Percentiles rank a stretch among this genome's conserved stretches.
Evolutionary conservation across 2,797 vertebrate species (phyloP).

Genomic region (Gymnothorax javanicus): DNA sequence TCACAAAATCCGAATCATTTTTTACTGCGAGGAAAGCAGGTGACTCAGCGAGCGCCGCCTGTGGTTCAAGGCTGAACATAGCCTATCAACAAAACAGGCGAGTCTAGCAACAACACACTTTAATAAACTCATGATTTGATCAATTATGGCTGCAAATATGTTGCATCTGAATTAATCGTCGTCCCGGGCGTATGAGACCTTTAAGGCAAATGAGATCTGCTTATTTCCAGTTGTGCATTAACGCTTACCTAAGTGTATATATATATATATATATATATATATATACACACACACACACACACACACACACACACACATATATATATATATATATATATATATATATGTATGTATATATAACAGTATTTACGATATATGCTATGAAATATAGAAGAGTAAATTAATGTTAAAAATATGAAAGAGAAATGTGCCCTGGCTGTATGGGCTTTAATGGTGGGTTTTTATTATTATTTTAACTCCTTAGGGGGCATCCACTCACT

Average conservation of each 20-base stretch:
- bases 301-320: no score
- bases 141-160: background rate
- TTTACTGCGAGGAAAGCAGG: background rate
- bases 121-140: background rate
- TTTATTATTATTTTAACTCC: slow-evolving; percentile 9
- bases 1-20: background rate
- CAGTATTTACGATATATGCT: background rate
- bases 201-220: background rate
- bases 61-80: background rate
- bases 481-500: slow-evolving; percentile 46
- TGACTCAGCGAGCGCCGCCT: background rate
- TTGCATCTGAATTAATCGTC: background rate
- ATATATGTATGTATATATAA: no score
- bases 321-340: no score
- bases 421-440: background rate
- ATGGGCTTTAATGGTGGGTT: background rate
- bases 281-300: no score
- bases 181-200: background rate
- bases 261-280: no score
- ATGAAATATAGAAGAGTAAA: no score
- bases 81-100: background rate
- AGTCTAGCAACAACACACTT: background rate
- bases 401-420: background rate
- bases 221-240: background rate
- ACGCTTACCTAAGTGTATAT: no score